Evolutionary conservation across 2,797 vertebrate species (phyloP).

Genomic region (Peromyscus nudipes): DNA sequence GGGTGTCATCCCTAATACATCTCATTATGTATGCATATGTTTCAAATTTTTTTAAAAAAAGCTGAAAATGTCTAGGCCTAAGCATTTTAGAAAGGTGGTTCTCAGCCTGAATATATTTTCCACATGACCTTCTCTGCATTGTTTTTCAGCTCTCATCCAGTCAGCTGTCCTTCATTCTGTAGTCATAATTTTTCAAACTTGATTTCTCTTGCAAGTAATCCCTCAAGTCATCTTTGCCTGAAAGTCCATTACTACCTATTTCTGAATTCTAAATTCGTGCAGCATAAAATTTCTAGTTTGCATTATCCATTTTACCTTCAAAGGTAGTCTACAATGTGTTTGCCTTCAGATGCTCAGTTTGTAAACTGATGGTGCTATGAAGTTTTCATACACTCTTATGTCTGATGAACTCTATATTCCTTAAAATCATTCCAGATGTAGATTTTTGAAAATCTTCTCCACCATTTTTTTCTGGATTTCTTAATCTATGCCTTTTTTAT

Average conservation of each 20-base stretch:
- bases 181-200: not conserved
- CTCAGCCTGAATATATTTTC: not conserved
- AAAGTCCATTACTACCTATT: not conserved
- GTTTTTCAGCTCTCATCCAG: not conserved
- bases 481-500: not conserved
- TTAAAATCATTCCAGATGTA: not conserved
- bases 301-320: not conserved
- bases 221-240: not conserved
- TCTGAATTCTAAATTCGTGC: not conserved
- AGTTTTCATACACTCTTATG: not conserved
- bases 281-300: not conserved
- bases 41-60: not conserved
- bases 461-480: not conserved
- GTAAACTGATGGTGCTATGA: not conserved
- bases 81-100: not conserved
- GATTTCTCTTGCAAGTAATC: not conserved
- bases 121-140: not conserved
- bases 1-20: not conserved
- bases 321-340: not conserved
- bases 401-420: not conserved
- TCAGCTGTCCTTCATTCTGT: not conserved
- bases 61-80: not conserved
- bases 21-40: not conserved
- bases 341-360: too few relatives aligned
- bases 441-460: not conserved